Percentiles rank a stretch among this genome's conserved stretches.
phyloP scores from a whole-genome alignment of 2,113 vertebrate species.

The Paramormyrops kingsleyae region DNA sequence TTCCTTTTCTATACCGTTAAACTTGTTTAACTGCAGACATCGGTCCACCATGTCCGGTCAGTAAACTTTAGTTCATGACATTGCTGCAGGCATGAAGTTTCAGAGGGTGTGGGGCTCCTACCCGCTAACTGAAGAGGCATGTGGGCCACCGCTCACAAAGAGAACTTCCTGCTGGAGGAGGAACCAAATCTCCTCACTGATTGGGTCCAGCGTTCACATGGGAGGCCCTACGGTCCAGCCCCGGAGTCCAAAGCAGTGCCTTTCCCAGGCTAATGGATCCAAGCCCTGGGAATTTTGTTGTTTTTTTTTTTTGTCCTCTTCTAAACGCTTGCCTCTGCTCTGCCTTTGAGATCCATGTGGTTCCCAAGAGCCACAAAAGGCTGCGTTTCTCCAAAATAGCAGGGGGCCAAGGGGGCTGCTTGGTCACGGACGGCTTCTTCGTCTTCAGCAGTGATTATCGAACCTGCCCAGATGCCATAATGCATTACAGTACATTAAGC shows the following conservation, averaged over 20 bases:
- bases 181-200: slow-evolving; percentile 41
- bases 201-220: slow-evolving; percentile 44
- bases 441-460: slow-evolving; percentile 2
- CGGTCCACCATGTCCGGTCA: not conserved
- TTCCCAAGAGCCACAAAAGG: slow-evolving; percentile 65
- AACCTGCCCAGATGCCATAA: not conserved
- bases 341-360: slow-evolving; percentile 59
- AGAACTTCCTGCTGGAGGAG: slow-evolving; percentile 55
- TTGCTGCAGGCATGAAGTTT: not conserved
- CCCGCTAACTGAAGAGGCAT: slow-evolving; percentile 48
- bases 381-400: slow-evolving; percentile 56
- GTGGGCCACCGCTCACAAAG: slow-evolving; percentile 38
- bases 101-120: not conserved
- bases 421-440: not conserved
- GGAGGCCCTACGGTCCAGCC: slow-evolving; percentile 48
- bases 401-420: slow-evolving; percentile 34
- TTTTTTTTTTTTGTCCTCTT: slow-evolving; percentile 35
- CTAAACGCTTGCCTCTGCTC: slow-evolving; percentile 56
- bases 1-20: not conserved
- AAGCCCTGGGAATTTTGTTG: slow-evolving; percentile 42
- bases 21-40: not conserved
- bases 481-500: not conserved
- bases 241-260: slow-evolving; percentile 45
- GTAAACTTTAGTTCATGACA: not conserved
- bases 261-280: slow-evolving; percentile 62